Base-by-base conservation (phyloP, 2,797 vertebrate species). In the Neosilurus mollespiculum region DNA sequence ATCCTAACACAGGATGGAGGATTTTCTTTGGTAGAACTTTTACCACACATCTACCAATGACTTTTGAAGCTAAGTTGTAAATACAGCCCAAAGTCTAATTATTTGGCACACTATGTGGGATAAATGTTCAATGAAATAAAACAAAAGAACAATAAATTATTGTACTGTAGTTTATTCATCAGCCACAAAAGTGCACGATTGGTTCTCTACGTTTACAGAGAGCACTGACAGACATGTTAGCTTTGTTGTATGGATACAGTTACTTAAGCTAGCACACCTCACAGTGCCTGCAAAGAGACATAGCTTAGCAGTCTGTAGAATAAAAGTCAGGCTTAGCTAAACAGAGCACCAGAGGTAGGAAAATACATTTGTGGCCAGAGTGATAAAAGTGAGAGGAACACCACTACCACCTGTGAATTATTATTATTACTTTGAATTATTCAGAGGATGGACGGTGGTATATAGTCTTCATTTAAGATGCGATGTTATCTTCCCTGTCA, bases 81-180 rank as follows among this genome's bases (percentile, higher is more conserved):
- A 15, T 59, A 59, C 0, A 37, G 73, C 5, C 24, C 12, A 43
- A 77, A 14, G 20, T 61, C 56, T 22, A 9, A 76, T 22, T 1
- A 1, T 76, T 24, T 51, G n/a, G 34, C 59, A 62, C 58, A 51
- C 5, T 37, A 34, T 12, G 5, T 69, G 26, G 22, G 65, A 80
- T 67, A 56, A 26, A 59, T 37, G 2, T 1, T 54, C 9, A 80
- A 16, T 58, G 3, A 66, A 67, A 43, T 43, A 43, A 69, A 15
- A 80, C 56, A 54, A 65, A 24, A 37, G 7, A 1, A 51, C 15
- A 78, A 3, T 51, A 6, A 80, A n/a, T 69, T 6, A 12, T 15
- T 66, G 43, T 56, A 43, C 43, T 73, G 53, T n/a, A 30, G 51
- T 84, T 83, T 84, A 80, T 88, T 86, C 69, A 84, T 86, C 81